phyloP scores from a whole-genome alignment of 1,140 invertebrate species.

The Lanistes nyassanus region DNA sequence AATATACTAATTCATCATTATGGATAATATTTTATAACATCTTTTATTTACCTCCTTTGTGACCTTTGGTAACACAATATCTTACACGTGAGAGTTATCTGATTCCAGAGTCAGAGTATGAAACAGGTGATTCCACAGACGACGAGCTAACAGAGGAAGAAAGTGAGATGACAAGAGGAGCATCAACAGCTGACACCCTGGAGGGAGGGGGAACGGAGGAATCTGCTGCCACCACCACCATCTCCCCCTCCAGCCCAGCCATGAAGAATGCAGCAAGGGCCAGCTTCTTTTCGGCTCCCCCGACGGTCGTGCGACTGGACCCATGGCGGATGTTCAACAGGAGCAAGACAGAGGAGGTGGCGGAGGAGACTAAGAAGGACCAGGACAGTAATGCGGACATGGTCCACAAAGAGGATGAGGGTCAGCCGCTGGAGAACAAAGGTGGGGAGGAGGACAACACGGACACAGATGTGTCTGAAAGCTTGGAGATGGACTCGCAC shows the following conservation, averaged over 20 bases:
- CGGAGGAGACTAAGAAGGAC: conserved; percentile 1
- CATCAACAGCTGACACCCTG: conserved; percentile 27
- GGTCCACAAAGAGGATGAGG: neutral
- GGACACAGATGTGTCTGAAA: conserved; percentile 31
- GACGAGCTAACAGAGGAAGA: conserved; percentile 32
- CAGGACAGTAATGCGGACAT: neutral
- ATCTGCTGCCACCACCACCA: conserved; percentile 26
- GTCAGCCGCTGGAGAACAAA: conserved; percentile 8
- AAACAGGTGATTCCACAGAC: conserved; percentile 27
- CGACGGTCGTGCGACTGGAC: conserved; percentile 58
- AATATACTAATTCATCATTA: neutral
- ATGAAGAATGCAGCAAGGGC: conserved; percentile 42
- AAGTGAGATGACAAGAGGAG: conserved; percentile 42
- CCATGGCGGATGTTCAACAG: conserved; percentile 59
- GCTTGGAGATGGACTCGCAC: conserved; percentile 29
- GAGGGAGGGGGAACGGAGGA: conserved; percentile 28
- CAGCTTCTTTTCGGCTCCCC: conserved; percentile 59
- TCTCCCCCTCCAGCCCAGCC: conserved; percentile 31
- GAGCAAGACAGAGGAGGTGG: conserved; percentile 36
- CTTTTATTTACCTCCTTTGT: neutral
- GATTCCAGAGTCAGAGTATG: conserved; percentile 23
- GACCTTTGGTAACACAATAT: neutral
- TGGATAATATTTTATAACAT: neutral
- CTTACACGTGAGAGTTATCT: too few species aligned
- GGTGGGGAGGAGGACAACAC: conserved; percentile 14